A percentile compares a stretch with the other conserved stretches of the same genome.
These are phyloP conservation scores for Anastatus disparis DNA, from an alignment of 1,140 invertebrate genomes.

Conservation along the genomic window DNA sequence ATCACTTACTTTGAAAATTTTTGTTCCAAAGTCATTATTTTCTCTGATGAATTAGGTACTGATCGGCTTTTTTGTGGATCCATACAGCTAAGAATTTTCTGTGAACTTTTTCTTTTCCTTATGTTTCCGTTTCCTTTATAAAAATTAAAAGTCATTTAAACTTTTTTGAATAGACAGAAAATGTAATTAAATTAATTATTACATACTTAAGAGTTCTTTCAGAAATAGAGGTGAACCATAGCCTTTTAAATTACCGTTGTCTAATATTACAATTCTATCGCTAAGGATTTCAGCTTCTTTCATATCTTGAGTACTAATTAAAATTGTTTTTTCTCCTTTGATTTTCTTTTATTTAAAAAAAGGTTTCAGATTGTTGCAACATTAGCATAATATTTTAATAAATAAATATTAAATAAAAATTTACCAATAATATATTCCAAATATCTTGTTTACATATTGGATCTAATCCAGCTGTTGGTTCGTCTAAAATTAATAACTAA, in stretches of 20 bases:
- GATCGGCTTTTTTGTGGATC: conserved; percentile 47
- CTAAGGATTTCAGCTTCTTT: conserved; percentile 96
- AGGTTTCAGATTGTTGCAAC: too few species aligned
- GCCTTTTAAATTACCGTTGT: conserved; percentile 82
- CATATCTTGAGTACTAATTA: conserved; percentile 98
- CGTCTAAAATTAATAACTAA: too few species aligned
- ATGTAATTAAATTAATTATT: too few species aligned
- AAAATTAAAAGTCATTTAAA: neutral
- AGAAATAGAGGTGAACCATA: conserved; percentile 87
- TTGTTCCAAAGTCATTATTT: conserved; percentile 84
- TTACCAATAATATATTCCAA: too few species aligned
- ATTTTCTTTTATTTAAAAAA: too few species aligned
- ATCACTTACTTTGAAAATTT: conserved; percentile 4
- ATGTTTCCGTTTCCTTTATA: conserved; percentile 58
- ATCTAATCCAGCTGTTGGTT: too few species aligned
- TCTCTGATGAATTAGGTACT: conserved; percentile 72
- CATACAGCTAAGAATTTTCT: conserved; percentile 51
- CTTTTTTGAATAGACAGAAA: too few species aligned
- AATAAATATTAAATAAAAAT: too few species aligned
- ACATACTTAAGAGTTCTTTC: conserved; percentile 84
- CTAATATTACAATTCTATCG: conserved; percentile 91
- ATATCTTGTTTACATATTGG: too few species aligned
- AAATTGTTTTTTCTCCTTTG: too few species aligned
- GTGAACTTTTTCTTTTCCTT: conserved; percentile 57
- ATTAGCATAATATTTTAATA: too few species aligned